These are phyloP conservation scores for Apodemia zela DNA, from an alignment of 2,888 invertebrate genomes.

Conservation along the genomic window DNA sequence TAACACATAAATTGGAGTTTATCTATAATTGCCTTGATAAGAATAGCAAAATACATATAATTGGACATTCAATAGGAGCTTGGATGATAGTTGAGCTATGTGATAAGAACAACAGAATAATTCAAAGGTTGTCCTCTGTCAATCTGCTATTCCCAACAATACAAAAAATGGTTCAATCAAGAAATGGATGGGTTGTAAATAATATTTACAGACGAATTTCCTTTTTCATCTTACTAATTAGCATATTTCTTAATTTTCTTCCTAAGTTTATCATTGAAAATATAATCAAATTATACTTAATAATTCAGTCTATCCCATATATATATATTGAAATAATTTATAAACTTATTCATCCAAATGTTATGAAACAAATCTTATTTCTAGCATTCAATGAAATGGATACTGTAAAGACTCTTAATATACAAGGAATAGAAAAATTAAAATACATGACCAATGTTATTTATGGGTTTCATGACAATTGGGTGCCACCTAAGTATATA, in stretches of 20 bases:
- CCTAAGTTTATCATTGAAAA: slow-evolving; percentile 73
- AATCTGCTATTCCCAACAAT: slow-evolving; percentile 93
- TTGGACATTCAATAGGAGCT: slow-evolving; percentile 95
- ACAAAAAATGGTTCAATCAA: slow-evolving; percentile 88
- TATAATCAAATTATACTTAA: slow-evolving; percentile 79
- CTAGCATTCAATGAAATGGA: slow-evolving; percentile 91
- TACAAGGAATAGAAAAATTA: slow-evolving; percentile 82
- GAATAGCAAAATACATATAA: slow-evolving; percentile 86
- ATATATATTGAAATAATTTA: slow-evolving; percentile 70
- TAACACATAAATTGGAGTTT: slow-evolving; percentile 88
- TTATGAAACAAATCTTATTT: slow-evolving; percentile 83
- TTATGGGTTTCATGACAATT: slow-evolving; percentile 89
- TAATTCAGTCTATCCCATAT: slow-evolving; percentile 69
- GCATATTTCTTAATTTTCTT: slow-evolving; percentile 66
- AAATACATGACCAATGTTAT: slow-evolving; percentile 82
- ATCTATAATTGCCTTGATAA: slow-evolving; percentile 86
- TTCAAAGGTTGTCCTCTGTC: slow-evolving; percentile 79
- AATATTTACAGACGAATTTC: slow-evolving; percentile 73
- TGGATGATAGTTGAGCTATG: slow-evolving; percentile 90
- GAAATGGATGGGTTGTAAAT: slow-evolving; percentile 86
- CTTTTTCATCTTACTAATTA: slow-evolving; percentile 48
- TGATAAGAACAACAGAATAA: slow-evolving; percentile 76
- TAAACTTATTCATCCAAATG: slow-evolving; percentile 80
- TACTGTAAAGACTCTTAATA: slow-evolving; percentile 84
- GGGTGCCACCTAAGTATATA: slow-evolving; percentile 89